Evolutionary conservation across 2,113 vertebrate genomes (phyloP).

Genomic region (Caranx ignobilis): DNA sequence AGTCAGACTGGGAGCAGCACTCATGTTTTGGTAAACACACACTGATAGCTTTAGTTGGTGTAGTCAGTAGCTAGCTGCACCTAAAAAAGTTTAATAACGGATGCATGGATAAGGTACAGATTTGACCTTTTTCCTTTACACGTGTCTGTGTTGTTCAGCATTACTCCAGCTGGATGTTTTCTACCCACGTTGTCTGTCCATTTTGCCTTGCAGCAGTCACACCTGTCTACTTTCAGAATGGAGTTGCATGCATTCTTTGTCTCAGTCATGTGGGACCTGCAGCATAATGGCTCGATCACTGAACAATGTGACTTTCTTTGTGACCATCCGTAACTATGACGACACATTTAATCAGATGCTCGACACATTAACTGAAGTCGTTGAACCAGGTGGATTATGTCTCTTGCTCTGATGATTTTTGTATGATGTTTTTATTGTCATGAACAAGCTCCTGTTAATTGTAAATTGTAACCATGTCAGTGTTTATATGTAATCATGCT

Average conservation of each 20-base stretch:
- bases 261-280: not conserved
- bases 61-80: not conserved
- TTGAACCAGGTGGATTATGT: not conserved
- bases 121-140: too few species aligned
- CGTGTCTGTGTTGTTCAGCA: too few species aligned
- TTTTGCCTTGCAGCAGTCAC: not conserved
- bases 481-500: constrained; percentile 49
- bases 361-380: not conserved
- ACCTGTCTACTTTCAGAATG: not conserved
- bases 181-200: too few species aligned
- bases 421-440: not conserved
- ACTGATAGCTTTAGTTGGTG: too few species aligned
- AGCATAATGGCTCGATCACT: constrained; percentile 7
- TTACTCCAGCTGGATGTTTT: too few species aligned
- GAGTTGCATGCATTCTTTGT: not conserved
- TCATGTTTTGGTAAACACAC: too few species aligned
- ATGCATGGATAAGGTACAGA: too few species aligned
- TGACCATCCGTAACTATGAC: not conserved
- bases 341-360: not conserved
- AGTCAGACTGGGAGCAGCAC: not conserved
- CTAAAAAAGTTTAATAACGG: not conserved
- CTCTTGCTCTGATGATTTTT: not conserved
- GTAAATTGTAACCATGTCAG: constrained; percentile 26
- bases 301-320: constrained; percentile 22
- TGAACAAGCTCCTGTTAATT: constrained; percentile 38